Conservation (phyloP, 2,113 vertebrate species). For the Bothrops jararaca region DNA sequence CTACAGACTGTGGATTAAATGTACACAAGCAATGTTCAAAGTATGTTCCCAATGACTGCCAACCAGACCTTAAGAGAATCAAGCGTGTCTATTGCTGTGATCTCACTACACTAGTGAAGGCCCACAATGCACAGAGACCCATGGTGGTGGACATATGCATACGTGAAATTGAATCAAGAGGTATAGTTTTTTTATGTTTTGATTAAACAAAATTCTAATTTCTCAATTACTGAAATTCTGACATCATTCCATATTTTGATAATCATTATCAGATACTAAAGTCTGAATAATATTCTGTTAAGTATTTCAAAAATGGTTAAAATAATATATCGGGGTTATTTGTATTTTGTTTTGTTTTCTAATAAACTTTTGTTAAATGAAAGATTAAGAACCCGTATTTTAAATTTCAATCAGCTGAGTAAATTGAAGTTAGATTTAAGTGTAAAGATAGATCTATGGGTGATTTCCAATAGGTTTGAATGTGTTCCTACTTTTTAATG, state of each 20-base stretch:
- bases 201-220: neutral
- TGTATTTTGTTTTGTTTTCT: neutral
- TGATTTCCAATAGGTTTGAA: neutral
- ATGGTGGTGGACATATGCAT: slow-evolving; percentile 98
- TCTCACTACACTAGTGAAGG: slow-evolving; percentile 95
- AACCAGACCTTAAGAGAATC: slow-evolving; percentile 94
- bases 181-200: slow-evolving; percentile 60
- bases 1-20: slow-evolving; percentile 91
- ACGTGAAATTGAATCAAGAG: slow-evolving; percentile 93
- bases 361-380: neutral
- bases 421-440: neutral
- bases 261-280: neutral
- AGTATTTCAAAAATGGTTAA: neutral
- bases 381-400: neutral
- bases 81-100: slow-evolving; percentile 97
- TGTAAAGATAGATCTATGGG: neutral
- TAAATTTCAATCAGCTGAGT: neutral
- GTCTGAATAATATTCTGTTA: neutral
- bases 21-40: slow-evolving; percentile 98
- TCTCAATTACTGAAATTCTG: neutral
- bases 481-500: neutral
- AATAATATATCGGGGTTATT: neutral
- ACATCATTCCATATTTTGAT: neutral
- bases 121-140: slow-evolving; percentile 88
- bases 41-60: slow-evolving; percentile 94